Evolutionary conservation across 2,888 invertebrate genomes (phyloP).

Genomic region (Patella ulyssiponensis): DNA sequence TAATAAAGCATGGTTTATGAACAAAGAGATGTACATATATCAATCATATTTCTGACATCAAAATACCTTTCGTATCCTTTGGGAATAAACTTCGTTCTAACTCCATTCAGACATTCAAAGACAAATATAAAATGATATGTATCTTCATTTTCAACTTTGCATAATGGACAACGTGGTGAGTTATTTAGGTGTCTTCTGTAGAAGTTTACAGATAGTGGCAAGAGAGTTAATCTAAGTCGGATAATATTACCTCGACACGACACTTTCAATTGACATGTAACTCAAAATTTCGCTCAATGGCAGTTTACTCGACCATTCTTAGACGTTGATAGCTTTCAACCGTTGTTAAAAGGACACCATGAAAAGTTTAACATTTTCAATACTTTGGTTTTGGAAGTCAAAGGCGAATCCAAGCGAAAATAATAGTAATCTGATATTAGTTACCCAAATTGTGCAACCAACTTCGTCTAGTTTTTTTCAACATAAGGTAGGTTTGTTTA

Average conservation of each 20-base stretch:
- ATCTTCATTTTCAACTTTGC: neutral
- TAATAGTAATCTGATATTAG: neutral
- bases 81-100: too few relatives aligned
- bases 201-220: neutral
- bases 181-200: neutral
- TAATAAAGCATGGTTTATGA: too few relatives aligned
- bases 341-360: neutral
- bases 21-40: too few relatives aligned
- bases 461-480: neutral
- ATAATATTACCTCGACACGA: neutral
- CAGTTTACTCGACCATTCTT: neutral
- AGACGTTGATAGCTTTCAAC: neutral
- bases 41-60: too few relatives aligned
- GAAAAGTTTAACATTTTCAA: neutral
- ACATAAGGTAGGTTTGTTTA: neutral
- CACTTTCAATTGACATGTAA: neutral
- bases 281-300: neutral
- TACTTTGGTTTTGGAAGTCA: neutral
- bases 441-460: neutral
- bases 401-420: neutral
- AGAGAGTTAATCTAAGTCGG: neutral
- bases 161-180: slow-evolving; percentile 1
- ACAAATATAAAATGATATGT: neutral
- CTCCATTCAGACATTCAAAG: too few relatives aligned
- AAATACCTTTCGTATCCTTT: too few relatives aligned